Base-by-base conservation (phyloP, 2,797 vertebrate species). In the Antrozous pallidus region DNA sequence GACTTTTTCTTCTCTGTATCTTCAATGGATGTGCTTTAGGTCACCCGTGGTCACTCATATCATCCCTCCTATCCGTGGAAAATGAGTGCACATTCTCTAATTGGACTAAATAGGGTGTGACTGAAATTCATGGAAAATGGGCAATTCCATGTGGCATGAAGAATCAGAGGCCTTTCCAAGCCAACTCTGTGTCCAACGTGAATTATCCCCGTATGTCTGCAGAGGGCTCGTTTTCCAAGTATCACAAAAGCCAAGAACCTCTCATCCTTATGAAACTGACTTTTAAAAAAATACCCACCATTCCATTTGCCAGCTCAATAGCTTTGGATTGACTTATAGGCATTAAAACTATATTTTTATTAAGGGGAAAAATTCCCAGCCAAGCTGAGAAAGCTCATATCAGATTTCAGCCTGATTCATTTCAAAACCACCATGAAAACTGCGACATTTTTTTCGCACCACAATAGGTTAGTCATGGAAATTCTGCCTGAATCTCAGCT, bases 391-490 rank as follows among this genome's bases (percentile, higher is more conserved):
- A 95, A 40, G 61, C 96, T 79, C 92, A 61, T 95, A 92, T 90
- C 92, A 58, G 45, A 33, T 95, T 97, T 95, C 96, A 95, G 73
- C 65, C 82, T 88, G 63, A 65, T 69, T 73, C 93, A 92, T 91
- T 96, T 96, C 92, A 92, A 96, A 97, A 96, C 88, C 79, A 33
- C 80, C 61, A 38, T 95, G 86, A 94, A 96, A 97, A 86, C 74
- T 96, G 97, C 97, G 91, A 95, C 96, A 93, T 97, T 96, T 92
- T 93, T 79, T 17, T 80, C 45, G 83, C 90, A 96, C 84, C 94
- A 96, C 96, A 94, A 73, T 79, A 92, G 49, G 70, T 95, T 71
- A 97, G 94, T 86, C 97, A 89, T 92, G 86, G 80, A 86, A 92
- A 96, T 95, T 97, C 94, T 95, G 79, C 26, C 93, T 92, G 96